Percentiles rank a stretch among this genome's conserved stretches.
phyloP scores from a whole-genome alignment of 2,797 vertebrate genomes.

The Schizopygopsis pylzovi region DNA sequence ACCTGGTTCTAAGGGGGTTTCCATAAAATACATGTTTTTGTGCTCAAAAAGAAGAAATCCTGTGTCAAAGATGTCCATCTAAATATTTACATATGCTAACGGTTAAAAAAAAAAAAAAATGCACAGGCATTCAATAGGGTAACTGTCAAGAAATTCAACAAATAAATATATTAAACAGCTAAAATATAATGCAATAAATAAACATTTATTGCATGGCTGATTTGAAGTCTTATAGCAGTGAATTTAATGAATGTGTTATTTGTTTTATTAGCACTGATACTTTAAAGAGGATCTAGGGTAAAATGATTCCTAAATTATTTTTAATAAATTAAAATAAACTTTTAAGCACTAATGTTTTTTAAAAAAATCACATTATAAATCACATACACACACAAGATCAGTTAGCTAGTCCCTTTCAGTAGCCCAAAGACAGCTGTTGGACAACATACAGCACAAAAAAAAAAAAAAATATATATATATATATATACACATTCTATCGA shows the following conservation, averaged over 20 bases:
- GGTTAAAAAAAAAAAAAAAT: too few relatives aligned
- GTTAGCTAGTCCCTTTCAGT: not conserved
- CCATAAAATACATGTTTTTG: not conserved
- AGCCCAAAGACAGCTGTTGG: not conserved
- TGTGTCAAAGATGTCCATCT: not conserved
- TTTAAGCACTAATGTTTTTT: too few relatives aligned
- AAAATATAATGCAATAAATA: not conserved
- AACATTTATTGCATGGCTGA: not conserved
- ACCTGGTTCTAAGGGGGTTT: not conserved
- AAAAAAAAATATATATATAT: too few relatives aligned
- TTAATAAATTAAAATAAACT: not conserved
- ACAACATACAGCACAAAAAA: not conserved
- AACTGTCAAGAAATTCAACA: not conserved
- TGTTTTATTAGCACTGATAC: not conserved
- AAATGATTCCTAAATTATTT: not conserved
- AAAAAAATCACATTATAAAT: too few relatives aligned
- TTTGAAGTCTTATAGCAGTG: not conserved
- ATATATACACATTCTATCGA: slow-evolving; percentile 4
- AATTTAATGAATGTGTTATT: not conserved
- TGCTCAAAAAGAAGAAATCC: not conserved
- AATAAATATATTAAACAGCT: not conserved
- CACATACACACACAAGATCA: too few relatives aligned
- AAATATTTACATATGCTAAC: not conserved
- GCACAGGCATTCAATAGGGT: not conserved
- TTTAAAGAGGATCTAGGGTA: not conserved